Percentiles rank a stretch among this genome's conserved stretches.
Conservation (phyloP, 2,797 vertebrate species). For the Labeo calbasu region DNA sequence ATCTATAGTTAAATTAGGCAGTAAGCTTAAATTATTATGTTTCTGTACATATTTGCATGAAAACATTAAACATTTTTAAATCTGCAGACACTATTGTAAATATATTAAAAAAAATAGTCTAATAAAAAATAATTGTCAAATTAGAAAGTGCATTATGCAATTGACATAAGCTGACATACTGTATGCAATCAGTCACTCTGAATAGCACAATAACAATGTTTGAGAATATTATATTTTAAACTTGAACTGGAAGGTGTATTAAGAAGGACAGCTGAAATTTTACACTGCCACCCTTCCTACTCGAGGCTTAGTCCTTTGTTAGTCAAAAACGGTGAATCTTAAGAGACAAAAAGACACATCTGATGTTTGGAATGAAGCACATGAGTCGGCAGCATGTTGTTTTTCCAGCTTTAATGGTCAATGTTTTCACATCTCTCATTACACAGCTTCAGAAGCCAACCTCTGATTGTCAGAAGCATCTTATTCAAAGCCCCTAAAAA, state of each 20-base stretch:
- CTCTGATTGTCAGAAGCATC: constrained; percentile 61
- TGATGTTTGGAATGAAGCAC: constrained; percentile 17
- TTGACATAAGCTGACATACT: too few species aligned
- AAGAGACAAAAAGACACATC: background rate
- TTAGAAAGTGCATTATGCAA: too few species aligned
- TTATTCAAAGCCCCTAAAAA: constrained; percentile 37
- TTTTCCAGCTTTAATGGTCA: constrained; percentile 49
- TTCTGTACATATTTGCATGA: background rate
- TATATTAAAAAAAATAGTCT: too few species aligned
- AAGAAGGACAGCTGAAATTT: background rate
- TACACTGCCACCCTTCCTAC: background rate
- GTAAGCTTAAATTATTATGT: background rate
- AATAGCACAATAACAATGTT: background rate
- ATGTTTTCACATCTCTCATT: constrained; percentile 45
- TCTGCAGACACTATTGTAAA: too few species aligned
- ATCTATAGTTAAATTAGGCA: background rate
- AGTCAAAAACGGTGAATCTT: background rate
- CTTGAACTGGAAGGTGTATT: background rate
- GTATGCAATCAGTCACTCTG: background rate
- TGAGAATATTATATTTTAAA: background rate
- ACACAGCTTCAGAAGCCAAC: constrained; percentile 52
- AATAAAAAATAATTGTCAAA: too few species aligned
- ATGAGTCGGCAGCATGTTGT: background rate
- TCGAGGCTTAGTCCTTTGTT: background rate
- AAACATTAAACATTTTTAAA: background rate